Evolutionary conservation across 2,797 vertebrate genomes (phyloP).

Genomic region (Neomorphus geoffroyi): DNA sequence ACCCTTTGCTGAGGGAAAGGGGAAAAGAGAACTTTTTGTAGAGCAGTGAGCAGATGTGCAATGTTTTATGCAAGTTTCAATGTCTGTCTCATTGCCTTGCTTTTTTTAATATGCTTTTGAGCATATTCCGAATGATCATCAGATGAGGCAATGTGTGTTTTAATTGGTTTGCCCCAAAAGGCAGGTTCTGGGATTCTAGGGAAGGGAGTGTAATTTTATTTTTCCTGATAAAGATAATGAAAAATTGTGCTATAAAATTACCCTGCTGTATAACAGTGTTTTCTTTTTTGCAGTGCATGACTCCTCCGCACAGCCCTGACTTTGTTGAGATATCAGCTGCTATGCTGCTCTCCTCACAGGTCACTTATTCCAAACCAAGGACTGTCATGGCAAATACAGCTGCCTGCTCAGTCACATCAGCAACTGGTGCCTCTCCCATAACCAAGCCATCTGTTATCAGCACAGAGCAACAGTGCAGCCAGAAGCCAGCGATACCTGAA

Average conservation of each 20-base stretch:
- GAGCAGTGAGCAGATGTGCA: background rate
- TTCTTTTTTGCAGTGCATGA: slow-evolving; percentile 89
- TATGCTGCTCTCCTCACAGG: slow-evolving; percentile 64
- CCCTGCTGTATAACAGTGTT: background rate
- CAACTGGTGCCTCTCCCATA: background rate
- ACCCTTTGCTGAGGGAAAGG: background rate
- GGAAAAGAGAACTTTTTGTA: background rate
- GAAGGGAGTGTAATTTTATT: background rate
- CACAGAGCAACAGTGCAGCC: background rate
- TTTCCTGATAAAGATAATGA: background rate
- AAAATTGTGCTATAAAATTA: background rate
- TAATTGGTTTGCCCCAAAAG: background rate
- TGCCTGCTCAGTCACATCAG: slow-evolving; percentile 14
- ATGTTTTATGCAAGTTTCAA: background rate
- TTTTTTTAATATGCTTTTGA: background rate
- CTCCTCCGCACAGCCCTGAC: slow-evolving; percentile 94
- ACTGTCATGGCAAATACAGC: slow-evolving; percentile 36
- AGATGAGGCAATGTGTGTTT: background rate
- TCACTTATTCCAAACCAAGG: slow-evolving; percentile 67
- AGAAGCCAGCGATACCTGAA: slow-evolving; percentile 35
- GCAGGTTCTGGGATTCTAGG: background rate
- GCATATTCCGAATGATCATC: background rate
- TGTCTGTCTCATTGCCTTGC: background rate
- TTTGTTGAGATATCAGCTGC: slow-evolving; percentile 81
- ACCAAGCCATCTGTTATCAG: background rate